phyloP scores from a whole-genome alignment of 2,888 invertebrate species.

The Chrysina gloriosa region DNA sequence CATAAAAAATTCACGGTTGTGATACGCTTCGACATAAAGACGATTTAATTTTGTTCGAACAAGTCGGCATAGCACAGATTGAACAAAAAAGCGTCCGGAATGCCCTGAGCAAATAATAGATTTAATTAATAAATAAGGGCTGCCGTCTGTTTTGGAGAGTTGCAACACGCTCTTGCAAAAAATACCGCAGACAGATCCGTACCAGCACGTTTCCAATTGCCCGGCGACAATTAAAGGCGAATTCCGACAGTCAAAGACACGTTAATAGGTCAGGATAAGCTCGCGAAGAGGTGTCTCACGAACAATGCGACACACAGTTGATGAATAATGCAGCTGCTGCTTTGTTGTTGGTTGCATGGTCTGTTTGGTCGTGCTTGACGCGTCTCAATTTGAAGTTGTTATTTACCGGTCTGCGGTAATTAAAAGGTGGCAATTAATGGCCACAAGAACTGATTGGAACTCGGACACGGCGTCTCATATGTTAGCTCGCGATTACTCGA shows the following conservation, averaged over 20 bases:
- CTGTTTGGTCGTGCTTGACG: slow-evolving; percentile 35
- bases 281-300: slow-evolving; percentile 37
- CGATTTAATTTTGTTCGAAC: slow-evolving; percentile 36
- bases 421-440: slow-evolving; percentile 67
- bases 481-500: slow-evolving; percentile 51
- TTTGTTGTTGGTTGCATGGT: slow-evolving; percentile 23
- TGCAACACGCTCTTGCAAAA: slow-evolving; percentile 38
- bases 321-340: slow-evolving; percentile 53
- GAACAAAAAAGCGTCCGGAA: slow-evolving; percentile 38
- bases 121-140: slow-evolving; percentile 43
- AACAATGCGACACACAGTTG: slow-evolving; percentile 46
- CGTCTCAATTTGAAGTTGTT: slow-evolving; percentile 51
- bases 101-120: slow-evolving; percentile 39
- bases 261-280: slow-evolving; percentile 42
- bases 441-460: slow-evolving; percentile 65
- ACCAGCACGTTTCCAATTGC: slow-evolving; percentile 38
- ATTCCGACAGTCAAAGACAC: slow-evolving; percentile 43
- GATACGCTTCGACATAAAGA: slow-evolving; percentile 34
- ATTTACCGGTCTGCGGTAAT: slow-evolving; percentile 59
- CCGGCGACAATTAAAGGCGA: slow-evolving; percentile 43
- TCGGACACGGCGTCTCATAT: slow-evolving; percentile 48
- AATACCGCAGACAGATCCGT: slow-evolving; percentile 39
- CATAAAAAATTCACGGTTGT: slow-evolving; percentile 37
- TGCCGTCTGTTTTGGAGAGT: slow-evolving; percentile 38
- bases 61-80: slow-evolving; percentile 31